Percentiles rank a stretch among this genome's conserved stretches.
phyloP scores from a whole-genome alignment of 2,113 vertebrate species.

The Thinocorus orbignyianus region DNA sequence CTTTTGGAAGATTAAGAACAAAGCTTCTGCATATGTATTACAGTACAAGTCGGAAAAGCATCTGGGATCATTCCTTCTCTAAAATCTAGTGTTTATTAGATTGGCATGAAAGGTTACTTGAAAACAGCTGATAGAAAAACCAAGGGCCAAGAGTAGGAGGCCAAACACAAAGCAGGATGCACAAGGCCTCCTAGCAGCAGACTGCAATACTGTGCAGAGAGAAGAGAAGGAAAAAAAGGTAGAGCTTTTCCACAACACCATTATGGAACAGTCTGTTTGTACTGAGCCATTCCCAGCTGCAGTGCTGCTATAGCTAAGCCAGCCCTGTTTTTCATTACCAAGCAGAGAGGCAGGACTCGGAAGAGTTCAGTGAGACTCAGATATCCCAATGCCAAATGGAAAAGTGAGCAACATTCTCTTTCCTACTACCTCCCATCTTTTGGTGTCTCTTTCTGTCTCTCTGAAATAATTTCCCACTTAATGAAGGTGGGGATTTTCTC shows the following conservation, averaged over 20 bases:
- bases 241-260: neutral
- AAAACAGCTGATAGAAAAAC: neutral
- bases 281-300: neutral
- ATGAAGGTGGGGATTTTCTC: neutral
- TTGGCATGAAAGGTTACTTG: neutral
- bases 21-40: slow-evolving; percentile 1
- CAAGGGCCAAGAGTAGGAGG: neutral
- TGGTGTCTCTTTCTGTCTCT: neutral
- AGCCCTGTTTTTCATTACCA: neutral
- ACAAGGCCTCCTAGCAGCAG: neutral
- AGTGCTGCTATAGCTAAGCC: neutral
- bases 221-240: neutral
- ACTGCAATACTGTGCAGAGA: neutral
- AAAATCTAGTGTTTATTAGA: slow-evolving; percentile 28
- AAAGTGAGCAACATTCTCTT: neutral
- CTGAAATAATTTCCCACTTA: neutral
- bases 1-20: slow-evolving; percentile 43
- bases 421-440: neutral
- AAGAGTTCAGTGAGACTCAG: neutral
- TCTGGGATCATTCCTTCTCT: neutral
- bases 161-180: neutral
- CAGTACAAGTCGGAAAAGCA: slow-evolving; percentile 15
- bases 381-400: neutral
- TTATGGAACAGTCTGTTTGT: neutral
- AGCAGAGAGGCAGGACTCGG: neutral